Evolutionary conservation across 2,888 invertebrate genomes (phyloP), one percentile per base, ranked within the genome.

Genomic region (Tachina lurida): DNA sequence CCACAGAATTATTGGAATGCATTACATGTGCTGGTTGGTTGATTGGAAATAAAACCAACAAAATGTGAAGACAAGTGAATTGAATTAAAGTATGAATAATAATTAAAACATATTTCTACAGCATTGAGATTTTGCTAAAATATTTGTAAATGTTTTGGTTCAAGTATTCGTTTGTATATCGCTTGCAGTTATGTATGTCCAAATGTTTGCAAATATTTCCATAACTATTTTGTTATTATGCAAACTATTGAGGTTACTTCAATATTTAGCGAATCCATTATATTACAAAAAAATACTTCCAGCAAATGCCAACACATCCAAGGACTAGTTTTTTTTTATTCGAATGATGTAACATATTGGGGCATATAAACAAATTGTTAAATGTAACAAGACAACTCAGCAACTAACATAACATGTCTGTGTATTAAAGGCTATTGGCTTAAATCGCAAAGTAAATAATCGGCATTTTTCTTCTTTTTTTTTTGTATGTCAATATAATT

Each of bases 381-480:
- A n/a, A 63, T 9, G 13, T 4, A 4, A 67, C 9, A 67, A 67
- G 7, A 39, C 22, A 58, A 39, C 15, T 41, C 22, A 47, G 19
- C 45, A 58, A 52, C n/a, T 41, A 58, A 31, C 39, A 12, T n/a
- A 68, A 62, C 52, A 58, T 58, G 47, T 67, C 17, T 31, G 49
- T 49, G 41, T 58, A 49, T 58, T 68, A 43, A 9, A 31, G 68
- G 62, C 63, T 78, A 54, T 71, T 62, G 70, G 62, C 68, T 78
- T 71, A 54, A 62, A 71, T 15, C 10, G 31, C 10, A 70, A 52
- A 71, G 22, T 54, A 71, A 71, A 62, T 49, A 63, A 54, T 63
- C 58, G 45, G 15, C 43, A 10, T 17, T 65, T 17, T 65, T 76
- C 52, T 10, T 54, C 4, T 49, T 52, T 4, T 75, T 43, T 62